Conservation (phyloP, 2,113 vertebrate species). For the Limnothrissa miodon region DNA sequence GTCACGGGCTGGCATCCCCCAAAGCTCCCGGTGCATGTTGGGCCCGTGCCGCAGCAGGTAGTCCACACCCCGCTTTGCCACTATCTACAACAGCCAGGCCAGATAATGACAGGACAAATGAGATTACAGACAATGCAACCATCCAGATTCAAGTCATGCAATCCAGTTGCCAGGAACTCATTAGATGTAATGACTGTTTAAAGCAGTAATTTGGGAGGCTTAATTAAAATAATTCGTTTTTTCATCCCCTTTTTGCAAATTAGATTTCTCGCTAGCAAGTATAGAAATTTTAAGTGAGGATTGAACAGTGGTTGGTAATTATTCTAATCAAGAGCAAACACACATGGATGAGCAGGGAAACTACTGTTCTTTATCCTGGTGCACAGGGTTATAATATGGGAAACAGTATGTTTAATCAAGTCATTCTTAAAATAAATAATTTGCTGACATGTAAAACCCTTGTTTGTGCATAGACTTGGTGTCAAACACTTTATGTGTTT, state of each 20-base stretch:
- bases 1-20: slow-evolving; percentile 77
- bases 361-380: no score
- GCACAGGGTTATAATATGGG: not conserved
- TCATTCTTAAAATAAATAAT: no score
- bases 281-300: not conserved
- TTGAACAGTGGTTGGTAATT: no score
- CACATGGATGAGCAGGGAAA: no score
- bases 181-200: not conserved
- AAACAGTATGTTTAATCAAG: not conserved
- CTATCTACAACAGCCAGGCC: slow-evolving; percentile 57
- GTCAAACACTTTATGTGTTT: not conserved
- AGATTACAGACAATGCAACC: not conserved
- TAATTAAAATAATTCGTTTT: not conserved
- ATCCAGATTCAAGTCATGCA: not conserved
- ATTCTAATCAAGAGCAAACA: no score
- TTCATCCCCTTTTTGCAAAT: not conserved
- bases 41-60: slow-evolving; percentile 85
- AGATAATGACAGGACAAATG: not conserved
- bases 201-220: not conserved
- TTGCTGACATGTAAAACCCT: no score
- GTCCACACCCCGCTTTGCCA: slow-evolving; percentile 78
- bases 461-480: not conserved
- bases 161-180: not conserved
- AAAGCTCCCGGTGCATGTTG: slow-evolving; percentile 80
- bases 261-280: not conserved